These are phyloP conservation scores for Aphis craccivora DNA, from an alignment of 1,140 invertebrate genomes.

Conservation along the genomic window DNA sequence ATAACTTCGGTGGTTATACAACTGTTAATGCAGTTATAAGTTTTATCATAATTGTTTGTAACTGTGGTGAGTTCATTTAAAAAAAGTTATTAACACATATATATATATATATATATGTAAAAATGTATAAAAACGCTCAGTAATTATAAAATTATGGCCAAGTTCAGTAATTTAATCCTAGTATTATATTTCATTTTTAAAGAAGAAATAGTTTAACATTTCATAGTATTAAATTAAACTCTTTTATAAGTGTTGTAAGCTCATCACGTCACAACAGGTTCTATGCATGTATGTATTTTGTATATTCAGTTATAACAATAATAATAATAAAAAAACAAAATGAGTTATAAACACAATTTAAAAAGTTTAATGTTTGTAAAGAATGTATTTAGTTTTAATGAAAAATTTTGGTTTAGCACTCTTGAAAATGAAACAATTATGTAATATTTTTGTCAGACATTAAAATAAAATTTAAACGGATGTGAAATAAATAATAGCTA, in stretches of 20 bases:
- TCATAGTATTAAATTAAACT: not conserved
- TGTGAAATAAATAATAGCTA: not conserved
- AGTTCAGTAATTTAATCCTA: not conserved
- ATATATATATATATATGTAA: not conserved
- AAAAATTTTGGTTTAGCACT: not conserved
- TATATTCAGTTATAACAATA: not conserved
- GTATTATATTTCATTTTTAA: not conserved
- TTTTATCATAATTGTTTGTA: not conserved
- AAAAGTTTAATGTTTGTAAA: not conserved
- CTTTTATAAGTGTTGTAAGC: not conserved
- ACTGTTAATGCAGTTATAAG: not conserved
- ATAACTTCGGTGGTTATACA: not conserved
- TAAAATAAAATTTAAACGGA: not conserved
- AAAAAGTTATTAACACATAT: too few relatives aligned
- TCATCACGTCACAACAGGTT: not conserved
- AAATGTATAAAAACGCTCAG: not conserved
- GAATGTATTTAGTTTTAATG: not conserved
- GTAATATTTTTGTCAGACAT: not conserved
- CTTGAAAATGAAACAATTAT: not conserved
- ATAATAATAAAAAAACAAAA: too few relatives aligned
- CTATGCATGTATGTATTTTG: not conserved
- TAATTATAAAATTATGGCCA: not conserved
- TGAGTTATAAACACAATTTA: not conserved
- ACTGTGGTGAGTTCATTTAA: not conserved
- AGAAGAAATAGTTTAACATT: not conserved